Evolutionary conservation across 1,140 invertebrate species (phyloP).

Genomic region (Stratiolaelaps scimitus): DNA sequence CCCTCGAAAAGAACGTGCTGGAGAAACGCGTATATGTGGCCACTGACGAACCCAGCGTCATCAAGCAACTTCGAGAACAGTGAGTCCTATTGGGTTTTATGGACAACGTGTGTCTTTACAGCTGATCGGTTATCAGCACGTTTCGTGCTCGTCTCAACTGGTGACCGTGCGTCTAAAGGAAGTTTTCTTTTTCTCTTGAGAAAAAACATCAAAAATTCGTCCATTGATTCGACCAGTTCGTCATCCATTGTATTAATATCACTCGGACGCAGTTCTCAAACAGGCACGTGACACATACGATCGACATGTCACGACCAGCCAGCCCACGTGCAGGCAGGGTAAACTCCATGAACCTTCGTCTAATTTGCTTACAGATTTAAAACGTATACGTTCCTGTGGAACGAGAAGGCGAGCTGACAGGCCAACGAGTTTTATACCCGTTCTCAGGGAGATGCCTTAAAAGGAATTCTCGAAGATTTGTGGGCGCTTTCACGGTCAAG

Average conservation of each 20-base stretch:
- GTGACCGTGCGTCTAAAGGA: no score
- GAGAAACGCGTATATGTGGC: constrained; percentile 45
- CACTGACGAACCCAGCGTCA: constrained; percentile 47
- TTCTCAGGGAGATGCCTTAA: constrained; percentile 72
- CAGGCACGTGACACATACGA: no score
- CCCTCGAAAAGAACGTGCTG: neutral
- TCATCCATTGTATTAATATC: no score
- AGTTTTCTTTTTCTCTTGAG: no score
- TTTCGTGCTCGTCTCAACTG: no score
- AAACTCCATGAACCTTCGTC: neutral
- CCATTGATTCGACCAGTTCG: no score
- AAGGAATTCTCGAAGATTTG: constrained; percentile 80
- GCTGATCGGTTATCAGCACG: no score
- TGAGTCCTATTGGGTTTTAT: no score
- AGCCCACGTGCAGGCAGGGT: neutral
- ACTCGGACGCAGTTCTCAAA: no score
- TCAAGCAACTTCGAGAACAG: constrained; percentile 51
- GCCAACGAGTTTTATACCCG: constrained; percentile 72
- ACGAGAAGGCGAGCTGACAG: constrained; percentile 15
- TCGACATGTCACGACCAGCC: no score
- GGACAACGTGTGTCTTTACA: no score
- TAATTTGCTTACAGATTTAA: neutral
- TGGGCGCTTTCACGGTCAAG: constrained; percentile 72
- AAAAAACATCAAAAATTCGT: no score
- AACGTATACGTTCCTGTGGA: neutral